Conservation (phyloP, 2,113 vertebrate species). For the Cynocephalus volans region DNA sequence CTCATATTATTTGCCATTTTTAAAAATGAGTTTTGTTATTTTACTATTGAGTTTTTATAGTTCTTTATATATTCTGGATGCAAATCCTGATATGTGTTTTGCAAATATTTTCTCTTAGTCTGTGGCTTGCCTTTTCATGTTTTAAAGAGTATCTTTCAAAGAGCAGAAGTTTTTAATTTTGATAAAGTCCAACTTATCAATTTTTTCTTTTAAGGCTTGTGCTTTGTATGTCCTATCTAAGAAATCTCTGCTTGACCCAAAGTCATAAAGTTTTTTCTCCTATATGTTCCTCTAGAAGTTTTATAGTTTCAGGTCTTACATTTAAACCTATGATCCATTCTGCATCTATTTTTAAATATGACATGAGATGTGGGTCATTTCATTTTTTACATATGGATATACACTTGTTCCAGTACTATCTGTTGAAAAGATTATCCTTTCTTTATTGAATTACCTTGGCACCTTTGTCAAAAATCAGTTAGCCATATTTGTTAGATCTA, state of each 20-base stretch:
- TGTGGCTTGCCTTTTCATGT: neutral
- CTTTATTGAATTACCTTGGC: neutral
- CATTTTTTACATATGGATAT: neutral
- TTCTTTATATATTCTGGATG: neutral
- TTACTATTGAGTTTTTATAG: neutral
- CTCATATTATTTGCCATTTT: neutral
- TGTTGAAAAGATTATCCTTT: neutral
- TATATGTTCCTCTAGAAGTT: neutral
- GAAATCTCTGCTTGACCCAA: neutral
- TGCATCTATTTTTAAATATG: neutral
- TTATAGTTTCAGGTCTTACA: neutral
- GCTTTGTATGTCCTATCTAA: neutral
- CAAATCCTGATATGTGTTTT: neutral
- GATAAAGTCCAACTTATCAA: neutral
- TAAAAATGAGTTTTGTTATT: neutral
- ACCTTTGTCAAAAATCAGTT: neutral
- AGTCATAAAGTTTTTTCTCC: neutral
- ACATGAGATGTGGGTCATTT: neutral
- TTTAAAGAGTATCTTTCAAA: neutral
- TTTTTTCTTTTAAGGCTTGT: neutral
- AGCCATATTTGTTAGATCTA: neutral
- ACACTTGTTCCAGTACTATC: neutral
- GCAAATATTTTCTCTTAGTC: neutral
- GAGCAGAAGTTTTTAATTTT: neutral
- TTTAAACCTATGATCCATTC: neutral